Evolutionary conservation across 2,888 invertebrate species (phyloP).

Genomic region (Ichneumoninae sp.): DNA sequence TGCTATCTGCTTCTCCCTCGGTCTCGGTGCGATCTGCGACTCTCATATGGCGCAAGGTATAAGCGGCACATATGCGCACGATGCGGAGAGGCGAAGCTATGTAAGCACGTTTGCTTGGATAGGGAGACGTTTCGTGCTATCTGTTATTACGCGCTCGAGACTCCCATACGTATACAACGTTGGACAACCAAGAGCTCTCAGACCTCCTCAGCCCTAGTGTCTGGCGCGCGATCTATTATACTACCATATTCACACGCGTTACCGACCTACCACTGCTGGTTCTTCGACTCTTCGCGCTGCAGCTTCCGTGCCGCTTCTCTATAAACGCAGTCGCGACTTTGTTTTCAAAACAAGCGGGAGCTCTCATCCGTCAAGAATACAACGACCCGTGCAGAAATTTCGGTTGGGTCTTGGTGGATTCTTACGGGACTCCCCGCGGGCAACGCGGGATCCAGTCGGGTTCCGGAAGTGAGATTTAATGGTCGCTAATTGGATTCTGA

Average conservation of each 20-base stretch:
- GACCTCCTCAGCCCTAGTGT: slow-evolving; percentile 1
- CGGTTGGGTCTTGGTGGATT: too few species aligned
- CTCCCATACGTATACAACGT: slow-evolving; percentile 14
- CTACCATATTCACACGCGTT: slow-evolving; percentile 4
- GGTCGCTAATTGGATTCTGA: too few species aligned
- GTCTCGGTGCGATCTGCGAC: slow-evolving; percentile 13
- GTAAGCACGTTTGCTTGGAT: slow-evolving; percentile 39
- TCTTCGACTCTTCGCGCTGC: not conserved
- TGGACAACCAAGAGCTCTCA: slow-evolving; percentile 32
- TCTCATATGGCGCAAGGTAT: slow-evolving; percentile 21
- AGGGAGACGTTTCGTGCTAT: slow-evolving; percentile 33
- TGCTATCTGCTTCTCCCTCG: not conserved
- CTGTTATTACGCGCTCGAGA: slow-evolving; percentile 45
- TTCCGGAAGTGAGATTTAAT: too few species aligned
- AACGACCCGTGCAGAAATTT: not conserved
- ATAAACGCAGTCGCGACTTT: slow-evolving; percentile 20
- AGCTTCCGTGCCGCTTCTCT: slow-evolving; percentile 2
- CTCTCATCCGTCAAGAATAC: not conserved
- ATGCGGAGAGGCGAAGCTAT: slow-evolving; percentile 25
- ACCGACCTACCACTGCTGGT: not conserved
- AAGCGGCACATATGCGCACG: slow-evolving; percentile 17
- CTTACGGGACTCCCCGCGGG: too few species aligned
- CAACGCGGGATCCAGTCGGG: too few species aligned
- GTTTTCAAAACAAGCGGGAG: slow-evolving; percentile 41
- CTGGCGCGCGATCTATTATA: slow-evolving; percentile 18